phyloP scores from a whole-genome alignment of 2,888 invertebrate species.

The Agrenia bidenticulata region DNA sequence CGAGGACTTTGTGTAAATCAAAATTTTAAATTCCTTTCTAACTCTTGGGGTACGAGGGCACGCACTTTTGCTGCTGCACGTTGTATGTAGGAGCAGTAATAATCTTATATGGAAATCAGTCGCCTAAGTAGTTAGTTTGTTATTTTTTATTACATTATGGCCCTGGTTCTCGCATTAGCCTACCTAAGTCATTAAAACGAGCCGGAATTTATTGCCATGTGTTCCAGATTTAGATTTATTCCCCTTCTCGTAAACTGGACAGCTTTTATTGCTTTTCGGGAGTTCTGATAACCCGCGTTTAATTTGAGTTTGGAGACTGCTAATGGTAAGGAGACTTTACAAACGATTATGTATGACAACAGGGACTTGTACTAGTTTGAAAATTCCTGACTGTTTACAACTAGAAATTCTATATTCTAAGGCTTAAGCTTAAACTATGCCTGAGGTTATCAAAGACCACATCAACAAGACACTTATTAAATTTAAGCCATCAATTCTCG shows the following conservation, averaged over 20 bases:
- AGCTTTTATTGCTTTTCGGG: slow-evolving; percentile 13
- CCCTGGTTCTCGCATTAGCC: slow-evolving; percentile 32
- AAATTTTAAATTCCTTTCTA: slow-evolving; percentile 1
- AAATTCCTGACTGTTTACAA: too few relatives aligned
- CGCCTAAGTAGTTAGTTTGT: neutral
- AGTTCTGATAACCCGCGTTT: neutral
- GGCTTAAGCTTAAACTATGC: too few relatives aligned
- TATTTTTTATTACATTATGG: slow-evolving; percentile 12
- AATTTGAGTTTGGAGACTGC: neutral
- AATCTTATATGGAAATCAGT: slow-evolving; percentile 14
- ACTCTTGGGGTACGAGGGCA: neutral
- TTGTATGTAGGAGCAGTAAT: neutral
- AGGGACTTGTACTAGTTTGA: too few relatives aligned
- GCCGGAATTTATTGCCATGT: slow-evolving; percentile 32
- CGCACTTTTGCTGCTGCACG: too few relatives aligned
- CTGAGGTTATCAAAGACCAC: too few relatives aligned
- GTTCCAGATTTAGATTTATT: slow-evolving; percentile 11
- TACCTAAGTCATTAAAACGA: slow-evolving; percentile 38
- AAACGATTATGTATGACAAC: too few relatives aligned
- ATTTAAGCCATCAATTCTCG: too few relatives aligned
- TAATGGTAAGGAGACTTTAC: too few relatives aligned
- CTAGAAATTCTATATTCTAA: too few relatives aligned
- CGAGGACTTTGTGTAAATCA: neutral
- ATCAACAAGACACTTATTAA: too few relatives aligned
- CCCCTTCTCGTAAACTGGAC: slow-evolving; percentile 11